Percentiles rank a stretch among this genome's conserved stretches.
Conservation (phyloP, 2,888 invertebrate genomes). For the Tenthredo scrophulariae region DNA sequence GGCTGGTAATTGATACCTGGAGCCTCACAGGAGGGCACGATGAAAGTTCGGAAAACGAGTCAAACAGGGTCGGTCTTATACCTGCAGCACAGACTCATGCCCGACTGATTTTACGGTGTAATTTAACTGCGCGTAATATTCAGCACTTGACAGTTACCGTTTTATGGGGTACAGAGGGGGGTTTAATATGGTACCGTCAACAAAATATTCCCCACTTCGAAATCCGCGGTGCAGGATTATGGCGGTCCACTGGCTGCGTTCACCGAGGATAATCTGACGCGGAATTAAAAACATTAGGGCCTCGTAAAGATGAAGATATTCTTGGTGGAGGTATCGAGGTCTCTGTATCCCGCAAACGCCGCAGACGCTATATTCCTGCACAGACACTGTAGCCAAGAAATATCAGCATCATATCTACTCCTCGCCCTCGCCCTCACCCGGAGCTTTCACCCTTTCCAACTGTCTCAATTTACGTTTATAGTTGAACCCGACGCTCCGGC, state of each 20-base stretch:
- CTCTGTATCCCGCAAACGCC: neutral
- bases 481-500: slow-evolving; percentile 18
- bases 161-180: neutral
- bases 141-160: slow-evolving; percentile 41
- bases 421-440: neutral
- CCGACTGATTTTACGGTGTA: slow-evolving; percentile 1
- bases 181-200: neutral
- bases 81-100: slow-evolving; percentile 13
- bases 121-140: neutral
- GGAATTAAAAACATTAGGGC: slow-evolving; percentile 73
- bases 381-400: slow-evolving; percentile 37
- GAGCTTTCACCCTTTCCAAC: neutral
- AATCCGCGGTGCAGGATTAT: neutral
- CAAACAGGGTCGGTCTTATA: neutral
- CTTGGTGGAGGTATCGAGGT: neutral
- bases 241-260: neutral
- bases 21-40: neutral
- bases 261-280: slow-evolving; percentile 66
- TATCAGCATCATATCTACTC: slow-evolving; percentile 19
- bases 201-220: neutral
- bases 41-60: neutral
- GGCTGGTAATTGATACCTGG: neutral
- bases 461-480: slow-evolving; percentile 49
- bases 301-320: slow-evolving; percentile 70
- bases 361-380: slow-evolving; percentile 20